Evolutionary conservation across 1,140 invertebrate species (phyloP).

Genomic region (Zophobas atratus): DNA sequence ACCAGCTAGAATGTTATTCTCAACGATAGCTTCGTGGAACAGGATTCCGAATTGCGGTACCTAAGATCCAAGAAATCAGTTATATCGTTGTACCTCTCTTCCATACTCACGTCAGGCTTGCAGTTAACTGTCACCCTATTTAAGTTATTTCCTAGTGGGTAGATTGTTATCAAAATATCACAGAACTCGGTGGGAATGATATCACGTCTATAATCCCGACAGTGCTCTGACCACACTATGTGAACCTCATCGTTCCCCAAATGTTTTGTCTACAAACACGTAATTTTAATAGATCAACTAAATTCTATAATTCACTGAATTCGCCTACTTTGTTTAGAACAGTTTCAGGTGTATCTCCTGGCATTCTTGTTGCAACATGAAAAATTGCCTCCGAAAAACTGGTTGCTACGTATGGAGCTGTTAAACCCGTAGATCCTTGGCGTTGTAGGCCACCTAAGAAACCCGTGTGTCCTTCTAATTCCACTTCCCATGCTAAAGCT

Average conservation of each 20-base stretch:
- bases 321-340: conserved; percentile 87
- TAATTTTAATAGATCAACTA: conserved; percentile 52
- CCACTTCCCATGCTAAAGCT: conserved; percentile 96
- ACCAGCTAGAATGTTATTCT: conserved; percentile 86
- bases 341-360: conserved; percentile 87
- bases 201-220: conserved; percentile 94
- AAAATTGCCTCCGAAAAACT: conserved; percentile 91
- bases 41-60: conserved; percentile 96
- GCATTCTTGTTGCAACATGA: conserved; percentile 99
- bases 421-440: conserved; percentile 92
- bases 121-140: conserved; percentile 88
- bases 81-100: not conserved
- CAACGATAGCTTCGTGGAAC: conserved; percentile 94
- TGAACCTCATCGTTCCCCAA: conserved; percentile 99
- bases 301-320: conserved; percentile 11
- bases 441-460: conserved; percentile 96
- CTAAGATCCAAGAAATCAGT: conserved; percentile 67
- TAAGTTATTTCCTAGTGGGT: conserved; percentile 88
- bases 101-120: conserved; percentile 83
- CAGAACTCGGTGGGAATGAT: conserved; percentile 99
- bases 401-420: conserved; percentile 97
- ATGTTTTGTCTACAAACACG: conserved; percentile 84
- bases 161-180: conserved; percentile 98
- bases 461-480: conserved; percentile 95
- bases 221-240: conserved; percentile 99